These are phyloP conservation scores for Phenganax subtilis DNA, from an alignment of 92 coral and sea anemone species.

Conservation along the genomic window DNA sequence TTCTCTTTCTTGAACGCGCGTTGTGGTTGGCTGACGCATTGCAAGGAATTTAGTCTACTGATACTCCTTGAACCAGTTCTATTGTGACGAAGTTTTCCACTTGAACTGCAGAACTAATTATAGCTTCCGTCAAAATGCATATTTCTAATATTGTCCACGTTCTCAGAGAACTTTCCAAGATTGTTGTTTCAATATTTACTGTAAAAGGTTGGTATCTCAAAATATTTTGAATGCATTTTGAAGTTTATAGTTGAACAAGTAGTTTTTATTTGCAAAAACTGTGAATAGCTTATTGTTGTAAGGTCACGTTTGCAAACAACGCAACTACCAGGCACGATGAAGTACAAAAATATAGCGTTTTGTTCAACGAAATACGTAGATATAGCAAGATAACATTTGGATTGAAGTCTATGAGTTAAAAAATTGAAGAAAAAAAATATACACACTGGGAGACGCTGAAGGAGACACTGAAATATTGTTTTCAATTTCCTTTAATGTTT, in stretches of 20 bases:
- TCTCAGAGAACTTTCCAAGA: not conserved
- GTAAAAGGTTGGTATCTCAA: not conserved
- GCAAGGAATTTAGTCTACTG: not conserved
- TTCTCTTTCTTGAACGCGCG: not conserved
- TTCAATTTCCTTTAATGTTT: not conserved
- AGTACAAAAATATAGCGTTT: too few species aligned
- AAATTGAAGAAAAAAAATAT: not conserved
- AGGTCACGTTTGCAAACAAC: slow-evolving; percentile 14
- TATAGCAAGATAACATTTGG: not conserved
- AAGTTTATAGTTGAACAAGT: not conserved
- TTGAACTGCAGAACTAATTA: not conserved
- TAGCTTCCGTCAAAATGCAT: not conserved
- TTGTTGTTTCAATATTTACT: not conserved
- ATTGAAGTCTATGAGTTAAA: not conserved
- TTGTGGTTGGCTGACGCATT: not conserved
- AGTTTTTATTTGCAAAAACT: slow-evolving; percentile 3
- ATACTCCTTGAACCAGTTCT: not conserved
- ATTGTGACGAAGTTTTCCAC: slow-evolving; percentile 4
- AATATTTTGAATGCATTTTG: not conserved
- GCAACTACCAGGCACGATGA: not conserved
- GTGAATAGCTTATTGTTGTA: slow-evolving; percentile 15
- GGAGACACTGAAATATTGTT: too few species aligned
- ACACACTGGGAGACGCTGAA: not conserved
- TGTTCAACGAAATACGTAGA: not conserved
- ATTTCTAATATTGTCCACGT: too few species aligned